Percentiles rank a stretch among this genome's conserved stretches.
These are phyloP conservation scores for Ecdyonurus torrentis DNA, from an alignment of 2,888 invertebrate genomes.

Conservation along the genomic window DNA sequence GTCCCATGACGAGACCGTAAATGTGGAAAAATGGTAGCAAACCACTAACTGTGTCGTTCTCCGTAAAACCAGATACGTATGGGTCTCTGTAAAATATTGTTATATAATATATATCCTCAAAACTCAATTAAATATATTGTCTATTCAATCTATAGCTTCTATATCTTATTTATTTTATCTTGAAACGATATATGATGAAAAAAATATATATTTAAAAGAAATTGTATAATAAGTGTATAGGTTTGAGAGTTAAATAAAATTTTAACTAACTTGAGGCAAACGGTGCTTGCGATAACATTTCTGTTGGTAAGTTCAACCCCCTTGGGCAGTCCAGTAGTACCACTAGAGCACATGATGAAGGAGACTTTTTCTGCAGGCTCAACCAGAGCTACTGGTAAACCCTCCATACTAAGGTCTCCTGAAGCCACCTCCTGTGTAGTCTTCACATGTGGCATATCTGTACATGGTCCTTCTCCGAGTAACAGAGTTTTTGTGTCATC, in stretches of 20 bases:
- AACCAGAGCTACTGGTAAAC: neutral
- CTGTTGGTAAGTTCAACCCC: neutral
- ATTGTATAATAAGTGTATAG: too few species aligned
- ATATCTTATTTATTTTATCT: too few species aligned
- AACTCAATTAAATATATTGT: too few species aligned
- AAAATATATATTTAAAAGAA: too few species aligned
- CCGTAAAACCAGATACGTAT: conserved; percentile 7
- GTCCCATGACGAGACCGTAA: conserved; percentile 51
- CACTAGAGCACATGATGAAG: neutral
- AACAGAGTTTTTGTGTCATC: neutral
- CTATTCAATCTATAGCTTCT: too few species aligned
- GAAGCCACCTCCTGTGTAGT: neutral
- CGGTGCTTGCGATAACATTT: neutral
- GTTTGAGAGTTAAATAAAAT: too few species aligned
- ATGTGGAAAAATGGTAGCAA: conserved; percentile 77
- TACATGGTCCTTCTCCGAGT: neutral
- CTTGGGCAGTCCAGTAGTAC: neutral
- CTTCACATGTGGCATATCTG: neutral
- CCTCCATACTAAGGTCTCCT: neutral
- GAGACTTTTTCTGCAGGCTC: conserved; percentile 22
- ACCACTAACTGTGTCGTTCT: conserved; percentile 31
- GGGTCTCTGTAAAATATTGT: conserved; percentile 14
- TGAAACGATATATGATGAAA: too few species aligned
- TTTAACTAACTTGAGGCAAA: conserved; percentile 22
- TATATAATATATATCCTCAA: too few species aligned